Base-by-base conservation (phyloP, 2,888 invertebrate species). In the Electrophaes corylata region DNA sequence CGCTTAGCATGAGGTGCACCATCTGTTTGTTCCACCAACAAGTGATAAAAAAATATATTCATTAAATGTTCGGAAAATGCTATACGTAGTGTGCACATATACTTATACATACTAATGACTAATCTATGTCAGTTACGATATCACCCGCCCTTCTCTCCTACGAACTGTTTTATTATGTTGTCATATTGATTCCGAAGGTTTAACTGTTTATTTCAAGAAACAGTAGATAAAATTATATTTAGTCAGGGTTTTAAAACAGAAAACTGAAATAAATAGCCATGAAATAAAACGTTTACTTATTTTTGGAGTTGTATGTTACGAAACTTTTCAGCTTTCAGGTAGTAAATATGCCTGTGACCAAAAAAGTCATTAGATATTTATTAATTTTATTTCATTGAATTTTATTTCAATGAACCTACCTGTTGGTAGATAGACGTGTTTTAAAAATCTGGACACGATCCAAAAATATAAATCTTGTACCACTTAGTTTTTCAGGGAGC, bases 71-170 rank as follows among this genome's bases (percentile, higher is more conserved):
- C 12, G 8, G 23, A 26, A 41, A 55, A 37, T 37, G 26, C 14
- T 12, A 37, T 18, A 8, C 10, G 16, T 48, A 48, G 48, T 55
- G 35, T 49, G 49, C 20, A 49, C 48, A 14, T 31, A 20, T 10
- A 49, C 29, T 43, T 14, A n/a, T n/a, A 19, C 41, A 8, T 46
- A 54, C 49, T 50, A 33, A 33, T 49, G 19, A 23, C 40, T 54
- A 37, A 50, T 41, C 59, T 53, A 26, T 37, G 46, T 35, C 60
- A 60, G 62, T 85, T 87, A 86, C 86, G 83, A 88, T 89, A 88
- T 86, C 85, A 78, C 78, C 76, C 86, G 87, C 90, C 90, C 90
- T 90, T 90, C 89, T 90, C 89, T 89, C 87, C 80, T 66, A 70
- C 81, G 76, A 83, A 85, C 82, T 83, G 83, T 83, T 89, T 86